Percentiles rank a stretch among this genome's conserved stretches.
Evolutionary conservation across 2,888 invertebrate genomes (phyloP).

Genomic region (Mantis religiosa): DNA sequence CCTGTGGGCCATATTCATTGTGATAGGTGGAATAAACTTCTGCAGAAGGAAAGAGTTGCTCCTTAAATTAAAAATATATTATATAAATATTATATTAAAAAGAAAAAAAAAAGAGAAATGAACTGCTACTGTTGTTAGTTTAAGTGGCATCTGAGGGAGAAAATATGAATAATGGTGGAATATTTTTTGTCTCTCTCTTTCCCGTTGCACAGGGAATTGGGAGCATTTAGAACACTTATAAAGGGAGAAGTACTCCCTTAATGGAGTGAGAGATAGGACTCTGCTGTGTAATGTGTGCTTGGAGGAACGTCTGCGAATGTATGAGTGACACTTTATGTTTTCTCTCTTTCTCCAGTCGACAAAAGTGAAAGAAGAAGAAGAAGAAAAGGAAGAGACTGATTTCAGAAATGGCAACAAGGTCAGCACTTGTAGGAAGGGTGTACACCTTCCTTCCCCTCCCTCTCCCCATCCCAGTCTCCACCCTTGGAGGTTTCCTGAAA

Average conservation of each 20-base stretch:
- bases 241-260: not conserved
- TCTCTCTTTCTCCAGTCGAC: not conserved
- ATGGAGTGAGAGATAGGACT: not conserved
- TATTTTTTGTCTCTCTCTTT: not conserved
- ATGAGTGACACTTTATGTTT: not conserved
- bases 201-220: not conserved
- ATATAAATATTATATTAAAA: not conserved
- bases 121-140: not conserved
- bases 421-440: not conserved
- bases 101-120: not conserved
- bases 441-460: not conserved
- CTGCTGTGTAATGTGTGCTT: not conserved
- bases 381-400: not conserved
- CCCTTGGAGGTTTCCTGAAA: not conserved
- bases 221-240: not conserved
- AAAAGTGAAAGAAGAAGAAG: not conserved
- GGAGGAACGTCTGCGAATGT: not conserved
- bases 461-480: not conserved
- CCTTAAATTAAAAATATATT: conserved; percentile 1
- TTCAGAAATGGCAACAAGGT: not conserved
- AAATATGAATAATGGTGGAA: not conserved
- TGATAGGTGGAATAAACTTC: not conserved
- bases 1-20: not conserved
- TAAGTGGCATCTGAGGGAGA: not conserved
- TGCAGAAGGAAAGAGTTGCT: not conserved